Conservation (phyloP, 2,888 invertebrate genomes). For the Dicycla oo region DNA sequence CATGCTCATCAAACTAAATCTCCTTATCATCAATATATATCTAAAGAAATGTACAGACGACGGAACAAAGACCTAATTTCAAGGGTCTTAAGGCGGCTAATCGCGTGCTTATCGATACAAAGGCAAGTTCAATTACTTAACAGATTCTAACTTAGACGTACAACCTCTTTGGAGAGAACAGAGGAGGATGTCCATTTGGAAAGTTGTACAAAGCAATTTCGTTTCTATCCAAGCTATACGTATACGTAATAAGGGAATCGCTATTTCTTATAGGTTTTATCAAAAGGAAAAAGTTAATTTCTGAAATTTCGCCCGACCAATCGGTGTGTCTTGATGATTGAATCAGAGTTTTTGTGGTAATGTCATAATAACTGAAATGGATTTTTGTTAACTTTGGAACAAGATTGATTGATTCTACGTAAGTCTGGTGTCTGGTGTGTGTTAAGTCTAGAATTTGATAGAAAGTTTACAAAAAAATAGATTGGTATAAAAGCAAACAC, state of each 20-base stretch:
- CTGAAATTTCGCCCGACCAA: slow-evolving; percentile 15
- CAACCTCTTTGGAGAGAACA: slow-evolving; percentile 63
- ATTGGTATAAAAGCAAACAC: background rate
- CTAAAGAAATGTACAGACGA: slow-evolving; percentile 32
- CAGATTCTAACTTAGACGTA: slow-evolving; percentile 66
- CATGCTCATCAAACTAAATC: slow-evolving; percentile 62
- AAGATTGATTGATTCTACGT: slow-evolving; percentile 25
- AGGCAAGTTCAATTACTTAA: slow-evolving; percentile 71
- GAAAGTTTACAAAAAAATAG: background rate
- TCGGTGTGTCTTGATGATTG: slow-evolving; percentile 22
- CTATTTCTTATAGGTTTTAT: slow-evolving; percentile 55
- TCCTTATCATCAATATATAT: slow-evolving; percentile 63
- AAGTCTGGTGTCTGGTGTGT: background rate
- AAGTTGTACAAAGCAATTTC: slow-evolving; percentile 69
- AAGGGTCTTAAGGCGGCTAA: slow-evolving; percentile 50
- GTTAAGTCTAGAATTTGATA: slow-evolving; percentile 8
- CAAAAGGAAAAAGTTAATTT: slow-evolving; percentile 50
- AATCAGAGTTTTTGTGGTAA: slow-evolving; percentile 19
- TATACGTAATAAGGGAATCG: slow-evolving; percentile 55
- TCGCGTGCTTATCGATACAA: slow-evolving; percentile 65
- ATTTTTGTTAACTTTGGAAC: slow-evolving; percentile 23
- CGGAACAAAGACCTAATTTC: slow-evolving; percentile 48
- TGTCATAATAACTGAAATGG: slow-evolving; percentile 16
- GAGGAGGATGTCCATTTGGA: slow-evolving; percentile 68
- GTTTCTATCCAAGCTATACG: slow-evolving; percentile 51